Conservation (phyloP, 2,888 invertebrate species). For the Polyploca ridens region DNA sequence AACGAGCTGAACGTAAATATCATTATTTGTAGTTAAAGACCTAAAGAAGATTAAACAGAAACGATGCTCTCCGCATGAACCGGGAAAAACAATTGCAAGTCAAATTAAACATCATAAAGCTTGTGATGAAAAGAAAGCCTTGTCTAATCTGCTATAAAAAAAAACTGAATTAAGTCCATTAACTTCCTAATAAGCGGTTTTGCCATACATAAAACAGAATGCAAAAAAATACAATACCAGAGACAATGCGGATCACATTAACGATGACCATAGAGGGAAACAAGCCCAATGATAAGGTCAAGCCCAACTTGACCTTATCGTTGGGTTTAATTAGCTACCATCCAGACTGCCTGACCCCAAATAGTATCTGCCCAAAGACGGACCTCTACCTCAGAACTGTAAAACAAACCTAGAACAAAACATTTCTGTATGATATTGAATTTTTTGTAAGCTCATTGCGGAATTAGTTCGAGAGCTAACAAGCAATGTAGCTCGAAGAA, state of each 20-base stretch:
- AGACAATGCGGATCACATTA: conserved; percentile 10
- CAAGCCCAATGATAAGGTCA: conserved; percentile 12
- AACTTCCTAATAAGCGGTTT: conserved; percentile 1
- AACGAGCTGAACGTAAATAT: not conserved
- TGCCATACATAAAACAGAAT: not conserved
- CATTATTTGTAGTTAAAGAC: no score
- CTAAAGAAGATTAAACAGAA: no score
- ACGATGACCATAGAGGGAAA: conserved; percentile 27
- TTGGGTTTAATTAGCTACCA: conserved; percentile 14
- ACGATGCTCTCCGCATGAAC: no score
- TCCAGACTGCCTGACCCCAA: conserved; percentile 46
- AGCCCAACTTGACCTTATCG: conserved; percentile 31
- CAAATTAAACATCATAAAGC: no score
- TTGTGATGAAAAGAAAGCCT: not conserved
- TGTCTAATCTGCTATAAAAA: not conserved
- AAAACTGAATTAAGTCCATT: not conserved
- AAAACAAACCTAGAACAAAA: not conserved
- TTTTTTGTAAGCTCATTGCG: not conserved
- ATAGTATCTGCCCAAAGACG: conserved; percentile 16
- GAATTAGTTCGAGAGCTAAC: not conserved
- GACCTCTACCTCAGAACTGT: not conserved
- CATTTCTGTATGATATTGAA: not conserved
- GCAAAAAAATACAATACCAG: conserved; percentile 3
- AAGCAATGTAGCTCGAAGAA: not conserved
- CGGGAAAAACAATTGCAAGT: no score